Base-by-base conservation (phyloP, 2,888 invertebrate genomes). In the Blera fallax region DNA sequence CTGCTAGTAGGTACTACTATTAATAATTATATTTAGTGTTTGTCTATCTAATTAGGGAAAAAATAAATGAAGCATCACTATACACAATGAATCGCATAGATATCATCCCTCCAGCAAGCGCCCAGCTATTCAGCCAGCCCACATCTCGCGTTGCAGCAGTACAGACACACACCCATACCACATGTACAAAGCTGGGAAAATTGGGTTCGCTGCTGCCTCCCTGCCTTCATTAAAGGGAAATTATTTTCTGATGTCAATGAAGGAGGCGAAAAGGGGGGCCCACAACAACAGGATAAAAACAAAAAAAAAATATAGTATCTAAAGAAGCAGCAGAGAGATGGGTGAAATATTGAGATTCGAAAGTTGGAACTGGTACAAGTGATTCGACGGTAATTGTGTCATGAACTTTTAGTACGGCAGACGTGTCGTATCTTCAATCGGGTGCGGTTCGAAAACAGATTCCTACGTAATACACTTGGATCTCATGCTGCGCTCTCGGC, bases 361-460 rank as follows among this genome's bases (percentile, higher is more conserved):
- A 87, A 83, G 74, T 83, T 79, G 74, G 73, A 87, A 87, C 78
- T 78, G 79, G 83, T 65, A 83, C 83, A 87, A 87, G 83, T 87
- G 83, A 83, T 87, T 79, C 79, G 70, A 80, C 70, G 88, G 88
- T 89, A 89, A 89, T 89, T 89, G 89, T 89, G 89, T 89, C 89
- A 89, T 89, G 89, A 89, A 89, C 89, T 89, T 88, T 87, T 87
- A 88, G 87, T 76, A 87, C 79, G 88, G 88, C 88, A 87, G 89
- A 89, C 91, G 91, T 90, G 90, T 89, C 89, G 87, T 91, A 91
- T 90, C 90, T 91, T 87, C 88, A 90, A 91, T 91, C 91, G 89
- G 89, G 89, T 62, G 54, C 70, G 81, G 72, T 77, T 76, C 74
- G 76, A 85, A 77, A 77, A 85, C 76, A 76, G 70, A 76, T 80